Base-by-base conservation (phyloP, 2,797 vertebrate genomes). In the Malacoctenus gilli region DNA sequence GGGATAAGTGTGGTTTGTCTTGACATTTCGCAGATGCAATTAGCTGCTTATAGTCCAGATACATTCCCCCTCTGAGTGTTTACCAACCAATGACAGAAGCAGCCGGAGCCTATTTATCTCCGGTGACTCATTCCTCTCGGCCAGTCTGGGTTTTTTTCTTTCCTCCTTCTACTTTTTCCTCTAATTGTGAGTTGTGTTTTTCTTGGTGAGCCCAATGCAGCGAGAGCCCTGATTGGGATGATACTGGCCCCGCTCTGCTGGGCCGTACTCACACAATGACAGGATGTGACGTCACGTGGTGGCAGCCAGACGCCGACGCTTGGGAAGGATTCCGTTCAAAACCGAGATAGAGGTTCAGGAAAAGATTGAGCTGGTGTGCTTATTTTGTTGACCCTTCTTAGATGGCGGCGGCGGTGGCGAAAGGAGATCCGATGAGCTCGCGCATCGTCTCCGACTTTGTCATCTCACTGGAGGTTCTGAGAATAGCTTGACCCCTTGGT, bases 201-300 rank as follows among this genome's bases (percentile, higher is more conserved):
- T 75, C 54, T 79, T 75, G 48, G 66, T 59, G 58, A 41, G 36
- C 35, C 43, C 30, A 32, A 18, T 9, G 60, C 49, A 18, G 64
- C 20, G 5, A 18, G 32, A 66, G 31, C 16, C 31, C 41, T 75
- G 72, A 77, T 78, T 75, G 60, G 75, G 78, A 83, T 71, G 72
- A 84, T 39, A 58, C 51, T 48, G 57, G 66, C 56, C 41, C 56
- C 58, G 5, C 59, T 60, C 52, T 51, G 46, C 53, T 62, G 43
- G 35, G 22, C 18, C 7, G 15, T 55, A 19, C 51, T 36, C 18
- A 70, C 62, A 88, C 86, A 87, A 87, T 84, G 77, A 72, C 83
- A 87, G 89, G 87, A 88, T 61, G 80, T 77, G 85, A 81, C 55
- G 68, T 75, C 75, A 85, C 35, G 4, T 20, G 8, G 57, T 20